Evolutionary conservation across 2,888 invertebrate genomes (phyloP), one percentile per base, ranked within the genome.

Genomic region (Torymus tubicola): DNA sequence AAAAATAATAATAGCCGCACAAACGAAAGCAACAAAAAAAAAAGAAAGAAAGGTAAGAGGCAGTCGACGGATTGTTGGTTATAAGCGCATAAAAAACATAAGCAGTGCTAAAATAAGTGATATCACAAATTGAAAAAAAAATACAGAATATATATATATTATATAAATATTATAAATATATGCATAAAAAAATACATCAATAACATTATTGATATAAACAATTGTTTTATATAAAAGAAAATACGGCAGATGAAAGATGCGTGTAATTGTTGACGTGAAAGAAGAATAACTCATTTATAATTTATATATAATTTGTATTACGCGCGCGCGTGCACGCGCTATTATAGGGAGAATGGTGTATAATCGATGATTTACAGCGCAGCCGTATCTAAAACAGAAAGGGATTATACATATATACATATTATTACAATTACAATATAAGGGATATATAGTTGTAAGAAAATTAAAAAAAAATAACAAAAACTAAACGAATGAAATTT

Each of bases 201-300:
- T 84, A 83, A 82, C 75, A 83, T 82, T 75, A 82, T 81, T 83
- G 72, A 64, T 78, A 82, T 84, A 83, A 84, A 85, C 82, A 82
- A 84, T 83, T 84, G 85, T 86, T 86, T 86, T 85, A 86, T 83
- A 86, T 85, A 86, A 84, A 85, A 84, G 79, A 81, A 83, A 82
- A 83, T 42, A 85, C 85, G 67, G 24, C 58, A 63, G 81, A 83
- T 82, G 78, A 82, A 84, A 42, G 42, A 84, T 85, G 84, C 83
- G 83, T 79, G 80, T 80, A 85, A 85, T 84, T 84, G 83, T 84
- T 84, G 81, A 83, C 75, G 82, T 82, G 85, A 82, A 83, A 80
- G 53, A 80, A 63, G 53, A 80, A 63, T 21, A 55, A 42, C 70
- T 60, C 58, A 79, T 42, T 42, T 42, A 42, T 42, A 63, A 82